Percentiles rank a stretch among this genome's conserved stretches.
Conservation (phyloP, 1,140 invertebrate genomes). For the Carcinoscorpius rotundicauda region DNA sequence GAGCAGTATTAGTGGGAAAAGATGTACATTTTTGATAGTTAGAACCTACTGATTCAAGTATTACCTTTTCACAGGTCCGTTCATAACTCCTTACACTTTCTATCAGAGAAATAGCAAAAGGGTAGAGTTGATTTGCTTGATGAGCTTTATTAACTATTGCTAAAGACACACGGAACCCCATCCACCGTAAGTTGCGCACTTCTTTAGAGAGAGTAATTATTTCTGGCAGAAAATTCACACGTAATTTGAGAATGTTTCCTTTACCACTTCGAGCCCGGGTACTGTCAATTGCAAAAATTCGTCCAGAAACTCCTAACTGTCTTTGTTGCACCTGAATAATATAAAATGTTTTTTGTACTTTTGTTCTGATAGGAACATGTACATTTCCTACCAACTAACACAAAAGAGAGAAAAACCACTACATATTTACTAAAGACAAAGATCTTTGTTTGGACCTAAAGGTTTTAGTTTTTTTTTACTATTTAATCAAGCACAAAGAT, state of each 20-base stretch:
- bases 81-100: slow-evolving; percentile 96
- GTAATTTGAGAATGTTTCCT: slow-evolving; percentile 77
- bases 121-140: slow-evolving; percentile 96
- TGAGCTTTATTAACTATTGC: slow-evolving; percentile 98
- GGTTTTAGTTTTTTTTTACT: too few species aligned
- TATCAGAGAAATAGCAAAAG: slow-evolving; percentile 96
- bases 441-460: too few species aligned
- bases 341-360: slow-evolving; percentile 7
- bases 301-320: slow-evolving; percentile 80
- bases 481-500: too few species aligned
- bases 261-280: slow-evolving; percentile 61
- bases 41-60: too few species aligned
- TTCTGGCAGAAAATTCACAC: slow-evolving; percentile 96
- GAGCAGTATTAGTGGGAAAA: too few species aligned
- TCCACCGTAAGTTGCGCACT: slow-evolving; percentile 84
- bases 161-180: slow-evolving; percentile 92
- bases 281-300: slow-evolving; percentile 85
- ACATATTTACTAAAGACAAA: too few species aligned
- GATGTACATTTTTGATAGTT: too few species aligned
- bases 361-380: not conserved
- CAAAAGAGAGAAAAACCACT: not conserved
- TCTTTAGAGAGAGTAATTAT: slow-evolving; percentile 98
- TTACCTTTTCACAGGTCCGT: slow-evolving; percentile 88
- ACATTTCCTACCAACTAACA: not conserved
- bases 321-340: slow-evolving; percentile 64